These are phyloP conservation scores for Rhinophrynus dorsalis DNA, from an alignment of 2,797 vertebrate genomes.

Conservation along the genomic window DNA sequence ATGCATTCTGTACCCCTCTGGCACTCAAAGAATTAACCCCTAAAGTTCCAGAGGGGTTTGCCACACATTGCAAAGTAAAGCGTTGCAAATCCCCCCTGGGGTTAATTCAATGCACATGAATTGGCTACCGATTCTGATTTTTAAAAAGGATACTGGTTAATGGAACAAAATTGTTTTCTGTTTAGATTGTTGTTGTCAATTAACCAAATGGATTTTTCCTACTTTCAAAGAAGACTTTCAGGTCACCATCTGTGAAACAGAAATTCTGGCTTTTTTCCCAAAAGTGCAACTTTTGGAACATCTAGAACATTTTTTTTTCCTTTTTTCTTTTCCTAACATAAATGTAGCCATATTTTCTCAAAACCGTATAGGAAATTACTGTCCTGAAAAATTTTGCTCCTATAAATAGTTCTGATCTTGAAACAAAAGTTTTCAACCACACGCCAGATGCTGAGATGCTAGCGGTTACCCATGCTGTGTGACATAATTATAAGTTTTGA, in stretches of 20 bases:
- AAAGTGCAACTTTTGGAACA: constrained; percentile 58
- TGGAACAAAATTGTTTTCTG: constrained; percentile 52
- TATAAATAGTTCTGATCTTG: constrained; percentile 79
- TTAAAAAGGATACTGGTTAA: constrained; percentile 55
- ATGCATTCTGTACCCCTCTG: too few relatives aligned
- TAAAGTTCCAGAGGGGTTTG: too few relatives aligned
- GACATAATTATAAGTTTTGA: constrained; percentile 78
- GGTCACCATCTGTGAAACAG: constrained; percentile 41
- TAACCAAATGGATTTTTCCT: too few relatives aligned
- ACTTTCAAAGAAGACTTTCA: background rate
- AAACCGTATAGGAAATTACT: constrained; percentile 77
- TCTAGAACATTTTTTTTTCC: constrained; percentile 60
- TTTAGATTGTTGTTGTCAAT: too few relatives aligned
- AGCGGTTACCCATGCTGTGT: constrained; percentile 77
- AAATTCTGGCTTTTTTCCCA: constrained; percentile 2
- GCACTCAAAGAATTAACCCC: too few relatives aligned
- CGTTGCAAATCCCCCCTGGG: too few relatives aligned
- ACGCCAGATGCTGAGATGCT: constrained; percentile 77
- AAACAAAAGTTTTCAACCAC: constrained; percentile 80
- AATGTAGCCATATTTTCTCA: constrained; percentile 66
- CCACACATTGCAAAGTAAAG: too few relatives aligned
- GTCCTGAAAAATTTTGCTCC: constrained; percentile 72
- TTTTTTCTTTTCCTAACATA: constrained; percentile 61
- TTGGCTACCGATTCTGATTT: constrained; percentile 57
- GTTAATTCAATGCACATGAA: constrained; percentile 64